Base-by-base conservation (phyloP, 2,797 vertebrate genomes). In the Anguilla obscura region DNA sequence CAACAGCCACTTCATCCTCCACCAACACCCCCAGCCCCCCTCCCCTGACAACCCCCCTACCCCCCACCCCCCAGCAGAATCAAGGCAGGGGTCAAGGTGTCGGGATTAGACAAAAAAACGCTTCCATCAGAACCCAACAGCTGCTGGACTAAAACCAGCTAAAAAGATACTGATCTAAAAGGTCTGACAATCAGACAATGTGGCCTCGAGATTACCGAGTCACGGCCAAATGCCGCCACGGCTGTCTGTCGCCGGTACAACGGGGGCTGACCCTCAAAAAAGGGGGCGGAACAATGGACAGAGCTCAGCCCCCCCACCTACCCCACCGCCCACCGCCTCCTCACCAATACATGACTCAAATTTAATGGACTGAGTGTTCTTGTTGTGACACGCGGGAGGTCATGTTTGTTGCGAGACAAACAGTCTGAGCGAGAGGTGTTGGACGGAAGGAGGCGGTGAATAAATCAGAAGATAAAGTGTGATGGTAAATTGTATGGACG, bases 91-190 rank as follows among this genome's bases (percentile, higher is more conserved):
- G 95, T 96, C 94, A 95, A 92, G 92, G 94, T 95, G 94, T 94
- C 89, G 93, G 94, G 95, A 93, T 94, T 95, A 96, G 93, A 92
- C 89, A 90, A 91, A 88, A 91, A 88, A 83, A 87, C 30, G 30
- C 89, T 90, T 92, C 92, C 71, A 89, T 95, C 96, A 96, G 95
- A 91, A 91, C 91, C 90, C 92, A 95, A 94, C 95, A 97, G 96
- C 95, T 95, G 94, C 94, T 90, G 88, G 86, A 94, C 93, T 95
- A 96, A 97, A 94, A 94, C 95, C 40, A 90, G 94, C 94, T 93
- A 95, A 96, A 90, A 88, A 93, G 93, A 93, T 94, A 93, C 71
- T 87, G 95, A 97, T 94, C 96, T 96, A 95, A 97, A 94, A 94
- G 92, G 94, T 88, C 84, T 58, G 16, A 30, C 89, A 93, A 93